phyloP scores from a whole-genome alignment of 2,797 vertebrate genomes.

The Channallabes apus region DNA sequence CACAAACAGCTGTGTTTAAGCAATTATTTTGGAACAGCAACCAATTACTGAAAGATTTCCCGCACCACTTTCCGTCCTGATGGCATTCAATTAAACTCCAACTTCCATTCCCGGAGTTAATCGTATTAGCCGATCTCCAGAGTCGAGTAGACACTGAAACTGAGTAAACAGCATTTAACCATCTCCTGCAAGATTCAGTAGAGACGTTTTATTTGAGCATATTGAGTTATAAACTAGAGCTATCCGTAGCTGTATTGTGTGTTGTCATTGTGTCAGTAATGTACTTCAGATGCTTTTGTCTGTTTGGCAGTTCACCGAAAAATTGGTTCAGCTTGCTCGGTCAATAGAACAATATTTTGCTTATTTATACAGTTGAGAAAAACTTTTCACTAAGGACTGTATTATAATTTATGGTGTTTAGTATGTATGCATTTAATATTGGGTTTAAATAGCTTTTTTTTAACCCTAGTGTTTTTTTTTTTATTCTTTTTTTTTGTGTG shows the following conservation, averaged over 20 bases:
- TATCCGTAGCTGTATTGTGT: not conserved
- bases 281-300: not conserved
- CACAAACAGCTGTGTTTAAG: not conserved
- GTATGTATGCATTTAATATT: not conserved
- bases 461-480: not conserved
- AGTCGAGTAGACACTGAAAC: not conserved
- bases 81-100: constrained; percentile 57
- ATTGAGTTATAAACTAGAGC: not conserved
- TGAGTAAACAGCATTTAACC: constrained; percentile 7
- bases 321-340: not conserved
- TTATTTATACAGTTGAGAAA: not conserved
- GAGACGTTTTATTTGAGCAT: not conserved
- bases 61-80: constrained; percentile 22
- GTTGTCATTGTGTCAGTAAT: not conserved
- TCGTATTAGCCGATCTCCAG: not conserved
- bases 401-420: not conserved
- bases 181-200: not conserved
- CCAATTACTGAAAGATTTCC: constrained; percentile 41
- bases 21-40: constrained; percentile 8
- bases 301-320: not conserved
- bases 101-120: constrained; percentile 29
- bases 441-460: not conserved
- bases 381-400: not conserved
- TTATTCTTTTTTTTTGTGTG: not conserved
- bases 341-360: not conserved